These are phyloP conservation scores for Eulacestoma nigropectus DNA, from an alignment of 2,113 vertebrate species.

Conservation along the genomic window DNA sequence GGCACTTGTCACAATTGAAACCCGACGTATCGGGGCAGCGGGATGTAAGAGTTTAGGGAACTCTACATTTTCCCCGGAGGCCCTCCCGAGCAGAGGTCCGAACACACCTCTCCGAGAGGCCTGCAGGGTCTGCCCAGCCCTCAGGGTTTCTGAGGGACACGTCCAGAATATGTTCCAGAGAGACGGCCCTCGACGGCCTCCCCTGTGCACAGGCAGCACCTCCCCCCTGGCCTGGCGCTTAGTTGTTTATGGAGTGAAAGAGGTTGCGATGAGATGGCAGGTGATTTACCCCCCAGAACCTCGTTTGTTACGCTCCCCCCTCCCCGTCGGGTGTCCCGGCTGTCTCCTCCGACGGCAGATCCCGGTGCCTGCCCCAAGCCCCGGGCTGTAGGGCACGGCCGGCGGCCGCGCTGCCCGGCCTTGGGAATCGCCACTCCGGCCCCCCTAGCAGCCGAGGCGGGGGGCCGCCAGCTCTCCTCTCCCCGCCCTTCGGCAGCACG, in stretches of 20 bases:
- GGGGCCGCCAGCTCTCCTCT: background rate
- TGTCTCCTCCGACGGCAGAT: background rate
- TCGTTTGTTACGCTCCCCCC: rapidly evolving
- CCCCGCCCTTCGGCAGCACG: background rate
- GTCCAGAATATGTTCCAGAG: background rate
- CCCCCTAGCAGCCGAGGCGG: background rate
- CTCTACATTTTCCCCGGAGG: background rate
- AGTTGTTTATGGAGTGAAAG: background rate
- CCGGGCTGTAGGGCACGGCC: background rate
- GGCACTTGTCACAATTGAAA: conserved; percentile 52
- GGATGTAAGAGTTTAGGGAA: background rate
- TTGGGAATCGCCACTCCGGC: background rate
- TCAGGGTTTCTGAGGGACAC: background rate
- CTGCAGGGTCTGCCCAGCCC: background rate
- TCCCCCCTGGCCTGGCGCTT: background rate
- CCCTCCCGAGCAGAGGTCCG: background rate
- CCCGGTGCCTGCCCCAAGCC: background rate
- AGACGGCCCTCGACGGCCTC: rapidly evolving
- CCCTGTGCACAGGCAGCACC: background rate
- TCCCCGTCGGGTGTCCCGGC: rapidly evolving
- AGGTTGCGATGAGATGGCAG: background rate
- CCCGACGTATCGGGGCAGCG: background rate
- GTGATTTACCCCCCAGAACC: background rate
- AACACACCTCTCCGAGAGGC: background rate
- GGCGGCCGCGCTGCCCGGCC: background rate